phyloP scores from a whole-genome alignment of 2,797 vertebrate species.

The Hydrocynus forskahlii region DNA sequence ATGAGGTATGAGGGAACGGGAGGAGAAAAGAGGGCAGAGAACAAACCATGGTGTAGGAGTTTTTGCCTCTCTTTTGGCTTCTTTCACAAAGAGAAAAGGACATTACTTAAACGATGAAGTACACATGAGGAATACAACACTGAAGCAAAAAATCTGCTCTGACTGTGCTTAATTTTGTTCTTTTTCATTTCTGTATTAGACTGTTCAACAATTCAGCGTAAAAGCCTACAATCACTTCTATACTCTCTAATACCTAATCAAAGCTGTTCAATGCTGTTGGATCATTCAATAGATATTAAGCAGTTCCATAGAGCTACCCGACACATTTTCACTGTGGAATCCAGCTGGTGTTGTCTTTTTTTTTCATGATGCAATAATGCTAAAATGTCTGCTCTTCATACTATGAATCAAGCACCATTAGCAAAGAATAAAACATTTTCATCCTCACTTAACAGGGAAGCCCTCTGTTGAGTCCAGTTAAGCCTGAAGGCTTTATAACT shows the following conservation, averaged over 20 bases:
- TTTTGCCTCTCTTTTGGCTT: background rate
- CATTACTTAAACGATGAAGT: background rate
- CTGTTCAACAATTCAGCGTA: background rate
- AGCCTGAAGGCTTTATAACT: background rate
- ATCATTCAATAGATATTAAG: background rate
- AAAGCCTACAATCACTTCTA: background rate
- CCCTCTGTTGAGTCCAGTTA: background rate
- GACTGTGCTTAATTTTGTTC: background rate
- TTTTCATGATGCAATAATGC: background rate
- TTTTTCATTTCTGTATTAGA: background rate
- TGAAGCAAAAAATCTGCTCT: background rate
- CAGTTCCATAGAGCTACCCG: background rate
- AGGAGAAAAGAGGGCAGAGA: conserved; percentile 20
- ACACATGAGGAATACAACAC: background rate
- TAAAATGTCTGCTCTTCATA: background rate
- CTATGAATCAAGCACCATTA: background rate
- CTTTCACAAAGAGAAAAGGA: conserved; percentile 7
- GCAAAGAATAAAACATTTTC: background rate
- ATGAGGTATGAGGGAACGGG: conserved; percentile 16
- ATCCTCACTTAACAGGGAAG: background rate
- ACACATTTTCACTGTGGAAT: background rate
- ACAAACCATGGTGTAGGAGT: background rate
- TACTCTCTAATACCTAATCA: background rate
- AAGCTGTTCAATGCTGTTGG: background rate
- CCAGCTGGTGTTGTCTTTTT: background rate